Evolutionary conservation across 1,140 invertebrate species (phyloP).

Genomic region (Lamellibrachia luymesi): DNA sequence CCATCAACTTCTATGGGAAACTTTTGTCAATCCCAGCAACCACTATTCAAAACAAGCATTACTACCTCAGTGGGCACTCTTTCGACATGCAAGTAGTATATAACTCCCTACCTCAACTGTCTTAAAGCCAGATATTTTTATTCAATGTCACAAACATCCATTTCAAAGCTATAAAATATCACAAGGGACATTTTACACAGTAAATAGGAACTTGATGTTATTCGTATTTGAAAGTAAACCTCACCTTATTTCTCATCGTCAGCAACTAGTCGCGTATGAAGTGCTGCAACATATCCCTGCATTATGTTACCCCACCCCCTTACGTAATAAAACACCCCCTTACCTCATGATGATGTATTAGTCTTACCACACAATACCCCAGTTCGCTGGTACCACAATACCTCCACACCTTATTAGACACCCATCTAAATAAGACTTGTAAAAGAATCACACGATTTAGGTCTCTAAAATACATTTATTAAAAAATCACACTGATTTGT

Average conservation of each 20-base stretch:
- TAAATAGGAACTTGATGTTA: background rate
- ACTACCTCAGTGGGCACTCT: background rate
- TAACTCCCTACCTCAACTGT: background rate
- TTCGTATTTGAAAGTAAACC: background rate
- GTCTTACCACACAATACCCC: background rate
- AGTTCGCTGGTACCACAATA: background rate
- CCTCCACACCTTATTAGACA: background rate
- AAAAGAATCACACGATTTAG: background rate
- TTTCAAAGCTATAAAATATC: background rate
- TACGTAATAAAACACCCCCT: background rate
- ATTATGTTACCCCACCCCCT: background rate
- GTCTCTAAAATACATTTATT: conserved; percentile 6
- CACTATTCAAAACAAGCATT: background rate
- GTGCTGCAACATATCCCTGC: background rate
- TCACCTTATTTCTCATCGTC: background rate
- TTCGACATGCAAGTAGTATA: background rate
- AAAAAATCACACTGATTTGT: background rate
- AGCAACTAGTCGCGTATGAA: background rate
- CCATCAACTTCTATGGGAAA: background rate
- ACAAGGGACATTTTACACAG: background rate
- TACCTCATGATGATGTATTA: background rate
- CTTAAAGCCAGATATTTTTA: background rate
- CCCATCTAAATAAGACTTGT: background rate
- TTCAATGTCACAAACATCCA: background rate
- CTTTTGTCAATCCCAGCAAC: background rate